A percentile compares a stretch with the other conserved stretches of the same genome.
Conservation (phyloP, 2,113 vertebrate species). For the Thunnus thynnus region DNA sequence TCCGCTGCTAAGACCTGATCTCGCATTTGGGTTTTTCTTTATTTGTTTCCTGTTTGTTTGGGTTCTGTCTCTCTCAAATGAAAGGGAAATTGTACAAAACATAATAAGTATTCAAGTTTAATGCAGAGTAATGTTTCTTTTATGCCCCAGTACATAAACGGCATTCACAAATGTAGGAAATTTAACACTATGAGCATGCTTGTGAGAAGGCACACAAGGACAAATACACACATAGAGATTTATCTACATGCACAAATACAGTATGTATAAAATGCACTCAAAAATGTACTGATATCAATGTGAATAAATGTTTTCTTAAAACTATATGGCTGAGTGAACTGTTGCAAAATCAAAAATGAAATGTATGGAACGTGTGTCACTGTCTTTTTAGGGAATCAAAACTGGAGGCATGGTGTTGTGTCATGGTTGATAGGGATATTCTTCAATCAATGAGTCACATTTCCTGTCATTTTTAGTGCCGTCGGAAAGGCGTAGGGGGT, state of each 20-base stretch:
- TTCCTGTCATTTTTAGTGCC: neutral
- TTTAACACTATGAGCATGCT: constrained; percentile 51
- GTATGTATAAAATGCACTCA: constrained; percentile 79
- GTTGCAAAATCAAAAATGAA: neutral
- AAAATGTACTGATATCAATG: constrained; percentile 83
- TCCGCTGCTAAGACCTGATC: constrained; percentile 70
- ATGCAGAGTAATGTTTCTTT: constrained; percentile 58
- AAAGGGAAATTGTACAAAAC: constrained; percentile 83
- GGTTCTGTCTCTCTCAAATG: constrained; percentile 67
- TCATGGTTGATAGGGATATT: neutral
- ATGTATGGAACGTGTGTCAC: neutral
- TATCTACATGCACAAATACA: constrained; percentile 65
- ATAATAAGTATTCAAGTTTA: constrained; percentile 64
- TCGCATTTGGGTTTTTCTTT: constrained; percentile 69
- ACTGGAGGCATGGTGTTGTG: neutral
- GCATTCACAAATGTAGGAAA: constrained; percentile 1
- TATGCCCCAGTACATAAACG: constrained; percentile 38
- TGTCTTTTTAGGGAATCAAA: neutral
- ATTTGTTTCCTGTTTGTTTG: constrained; percentile 64
- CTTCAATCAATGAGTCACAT: neutral
- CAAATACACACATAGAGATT: constrained; percentile 42
- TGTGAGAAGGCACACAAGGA: constrained; percentile 36
- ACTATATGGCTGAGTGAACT: constrained; percentile 56
- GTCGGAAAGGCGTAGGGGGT: neutral
- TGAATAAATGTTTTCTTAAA: constrained; percentile 88